phyloP scores from a whole-genome alignment of 2,888 invertebrate genomes.

The Volucella bombylans region DNA sequence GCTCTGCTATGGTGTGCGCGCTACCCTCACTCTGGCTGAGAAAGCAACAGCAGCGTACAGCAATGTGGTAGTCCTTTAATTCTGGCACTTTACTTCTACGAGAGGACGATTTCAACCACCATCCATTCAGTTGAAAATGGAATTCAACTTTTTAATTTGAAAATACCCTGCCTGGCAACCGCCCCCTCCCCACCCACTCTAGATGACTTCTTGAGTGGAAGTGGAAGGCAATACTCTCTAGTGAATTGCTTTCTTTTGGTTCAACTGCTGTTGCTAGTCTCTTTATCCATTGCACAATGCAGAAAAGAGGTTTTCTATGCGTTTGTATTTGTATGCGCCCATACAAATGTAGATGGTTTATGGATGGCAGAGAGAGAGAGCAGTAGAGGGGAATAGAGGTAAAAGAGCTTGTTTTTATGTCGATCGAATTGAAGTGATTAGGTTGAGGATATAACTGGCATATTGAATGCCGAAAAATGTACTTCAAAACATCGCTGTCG shows the following conservation, averaged over 20 bases:
- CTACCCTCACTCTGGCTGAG: neutral
- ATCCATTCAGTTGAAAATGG: constrained; percentile 51
- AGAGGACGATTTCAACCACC: constrained; percentile 22
- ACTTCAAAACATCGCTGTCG: constrained; percentile 24
- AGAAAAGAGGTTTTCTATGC: neutral
- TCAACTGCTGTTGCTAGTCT: constrained; percentile 46
- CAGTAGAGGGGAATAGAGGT: too few relatives aligned
- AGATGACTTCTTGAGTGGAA: neutral
- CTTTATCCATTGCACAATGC: constrained; percentile 31
- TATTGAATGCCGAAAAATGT: constrained; percentile 65
- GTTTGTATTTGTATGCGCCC: neutral
- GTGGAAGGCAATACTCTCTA: constrained; percentile 51
- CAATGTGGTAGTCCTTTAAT: constrained; percentile 34
- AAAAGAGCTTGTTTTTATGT: constrained; percentile 45
- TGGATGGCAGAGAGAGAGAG: too few relatives aligned
- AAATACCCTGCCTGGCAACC: constrained; percentile 29
- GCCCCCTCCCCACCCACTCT: neutral
- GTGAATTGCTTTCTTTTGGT: constrained; percentile 65
- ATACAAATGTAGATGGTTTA: too few relatives aligned
- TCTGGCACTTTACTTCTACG: constrained; percentile 36
- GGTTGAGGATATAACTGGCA: constrained; percentile 62
- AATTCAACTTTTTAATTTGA: constrained; percentile 70
- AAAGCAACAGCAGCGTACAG: neutral
- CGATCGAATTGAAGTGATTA: constrained; percentile 69
- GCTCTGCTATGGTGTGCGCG: neutral